Conservation (phyloP, 2,113 vertebrate genomes). For the Myodes glareolus region DNA sequence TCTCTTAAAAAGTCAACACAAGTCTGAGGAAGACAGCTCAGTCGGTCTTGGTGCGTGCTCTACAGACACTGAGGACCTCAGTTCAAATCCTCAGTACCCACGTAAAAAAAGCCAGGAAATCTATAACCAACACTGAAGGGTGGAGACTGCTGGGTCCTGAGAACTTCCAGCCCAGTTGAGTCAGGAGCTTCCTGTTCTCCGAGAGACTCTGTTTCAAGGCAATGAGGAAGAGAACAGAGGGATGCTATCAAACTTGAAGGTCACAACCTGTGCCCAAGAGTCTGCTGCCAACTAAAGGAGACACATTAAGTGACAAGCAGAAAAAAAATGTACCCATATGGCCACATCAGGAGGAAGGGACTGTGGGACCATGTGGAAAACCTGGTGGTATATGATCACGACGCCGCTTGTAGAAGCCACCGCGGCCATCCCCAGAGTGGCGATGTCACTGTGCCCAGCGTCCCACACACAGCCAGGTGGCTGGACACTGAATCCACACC, state of each 20-base stretch:
- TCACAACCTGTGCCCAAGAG: no score
- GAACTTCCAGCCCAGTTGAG: background rate
- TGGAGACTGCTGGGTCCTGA: background rate
- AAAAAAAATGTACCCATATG: background rate
- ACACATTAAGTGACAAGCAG: background rate
- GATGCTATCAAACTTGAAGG: background rate
- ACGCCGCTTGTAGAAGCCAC: background rate
- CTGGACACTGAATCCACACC: background rate
- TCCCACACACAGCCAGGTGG: background rate
- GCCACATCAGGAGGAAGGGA: background rate
- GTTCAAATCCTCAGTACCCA: background rate
- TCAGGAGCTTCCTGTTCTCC: accelerated
- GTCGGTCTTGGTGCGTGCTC: background rate
- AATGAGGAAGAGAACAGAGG: background rate
- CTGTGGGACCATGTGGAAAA: background rate
- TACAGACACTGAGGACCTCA: background rate
- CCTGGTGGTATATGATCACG: background rate
- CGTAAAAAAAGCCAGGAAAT: background rate
- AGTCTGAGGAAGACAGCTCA: background rate
- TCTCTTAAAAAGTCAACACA: background rate
- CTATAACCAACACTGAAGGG: background rate
- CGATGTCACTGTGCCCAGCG: background rate
- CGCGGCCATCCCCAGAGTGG: background rate
- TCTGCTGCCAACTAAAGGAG: background rate
- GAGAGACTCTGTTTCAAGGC: background rate